These are phyloP conservation scores for Scatophagus argus DNA, from an alignment of 2,113 vertebrate species.

Conservation along the genomic window DNA sequence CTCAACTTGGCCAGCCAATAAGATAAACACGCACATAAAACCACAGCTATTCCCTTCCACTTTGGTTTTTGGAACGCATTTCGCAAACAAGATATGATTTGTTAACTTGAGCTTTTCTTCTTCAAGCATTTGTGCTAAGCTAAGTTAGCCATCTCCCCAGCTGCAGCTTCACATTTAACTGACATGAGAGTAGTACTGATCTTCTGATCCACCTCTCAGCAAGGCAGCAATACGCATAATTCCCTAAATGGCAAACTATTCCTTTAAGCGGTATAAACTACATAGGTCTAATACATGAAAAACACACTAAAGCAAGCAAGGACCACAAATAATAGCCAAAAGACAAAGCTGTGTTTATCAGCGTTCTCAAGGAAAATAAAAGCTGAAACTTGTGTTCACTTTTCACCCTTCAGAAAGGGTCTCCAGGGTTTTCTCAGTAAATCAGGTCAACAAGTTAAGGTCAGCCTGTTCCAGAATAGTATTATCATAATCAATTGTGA, in stretches of 20 bases:
- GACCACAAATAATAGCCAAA: neutral
- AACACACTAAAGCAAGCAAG: neutral
- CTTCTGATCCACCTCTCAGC: neutral
- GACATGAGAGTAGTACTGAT: neutral
- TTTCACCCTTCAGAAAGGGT: neutral
- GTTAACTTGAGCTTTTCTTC: neutral
- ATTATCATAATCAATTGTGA: constrained; percentile 49
- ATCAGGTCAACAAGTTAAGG: constrained; percentile 45
- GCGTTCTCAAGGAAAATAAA: constrained; percentile 18
- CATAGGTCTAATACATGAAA: neutral
- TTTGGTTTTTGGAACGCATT: neutral
- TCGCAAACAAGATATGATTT: neutral
- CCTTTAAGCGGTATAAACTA: neutral
- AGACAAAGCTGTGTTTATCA: neutral
- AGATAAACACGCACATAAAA: too few relatives aligned
- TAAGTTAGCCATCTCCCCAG: neutral
- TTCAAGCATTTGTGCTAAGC: neutral
- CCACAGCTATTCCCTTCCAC: too few relatives aligned
- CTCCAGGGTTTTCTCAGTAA: constrained; percentile 20
- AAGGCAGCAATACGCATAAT: neutral
- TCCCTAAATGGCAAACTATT: neutral
- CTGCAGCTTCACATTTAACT: neutral
- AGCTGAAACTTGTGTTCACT: neutral
- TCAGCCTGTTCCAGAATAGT: constrained; percentile 37
- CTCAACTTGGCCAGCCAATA: too few relatives aligned